phyloP scores from a whole-genome alignment of 2,113 vertebrate genomes.

The Pavo muticus region DNA sequence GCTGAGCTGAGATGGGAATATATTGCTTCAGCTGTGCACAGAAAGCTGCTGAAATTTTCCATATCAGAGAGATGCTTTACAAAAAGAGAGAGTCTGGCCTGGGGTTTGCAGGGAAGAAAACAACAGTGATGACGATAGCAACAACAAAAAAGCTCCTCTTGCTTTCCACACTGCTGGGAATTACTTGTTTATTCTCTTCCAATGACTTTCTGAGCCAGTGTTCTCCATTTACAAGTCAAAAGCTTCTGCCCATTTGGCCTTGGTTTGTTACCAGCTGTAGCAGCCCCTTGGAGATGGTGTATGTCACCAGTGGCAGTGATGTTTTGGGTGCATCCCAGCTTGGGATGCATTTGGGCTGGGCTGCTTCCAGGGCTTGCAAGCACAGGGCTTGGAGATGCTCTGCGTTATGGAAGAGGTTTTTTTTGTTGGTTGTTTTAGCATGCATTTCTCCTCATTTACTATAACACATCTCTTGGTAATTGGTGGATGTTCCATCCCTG shows the following conservation, averaged over 20 bases:
- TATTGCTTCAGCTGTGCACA: background rate
- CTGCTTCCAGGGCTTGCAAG: background rate
- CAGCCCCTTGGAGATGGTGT: background rate
- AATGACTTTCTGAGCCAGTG: slow-evolving; percentile 50
- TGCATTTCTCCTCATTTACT: background rate
- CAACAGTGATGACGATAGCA: slow-evolving; percentile 17
- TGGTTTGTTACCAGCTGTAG: background rate
- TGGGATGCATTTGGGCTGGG: background rate
- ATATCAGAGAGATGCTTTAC: slow-evolving; percentile 51
- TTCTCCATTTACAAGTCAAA: slow-evolving; percentile 40
- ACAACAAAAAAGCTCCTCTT: slow-evolving; percentile 2
- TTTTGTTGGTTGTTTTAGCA: background rate
- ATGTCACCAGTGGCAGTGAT: background rate
- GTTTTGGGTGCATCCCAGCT: background rate
- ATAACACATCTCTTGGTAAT: background rate
- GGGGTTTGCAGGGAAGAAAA: slow-evolving; percentile 51
- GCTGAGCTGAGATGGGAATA: slow-evolving; percentile 44
- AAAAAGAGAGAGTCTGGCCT: slow-evolving; percentile 48
- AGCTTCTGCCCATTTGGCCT: slow-evolving; percentile 23
- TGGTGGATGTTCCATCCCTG: too few relatives aligned
- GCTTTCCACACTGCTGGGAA: slow-evolving; percentile 41
- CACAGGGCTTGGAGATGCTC: background rate
- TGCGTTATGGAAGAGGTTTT: background rate
- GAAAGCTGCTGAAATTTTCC: slow-evolving; percentile 61
- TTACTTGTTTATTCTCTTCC: slow-evolving; percentile 41